Evolutionary conservation across 2,797 vertebrate species (phyloP), one percentile per base, ranked within the genome.

Genomic region (Amniataba percoides): DNA sequence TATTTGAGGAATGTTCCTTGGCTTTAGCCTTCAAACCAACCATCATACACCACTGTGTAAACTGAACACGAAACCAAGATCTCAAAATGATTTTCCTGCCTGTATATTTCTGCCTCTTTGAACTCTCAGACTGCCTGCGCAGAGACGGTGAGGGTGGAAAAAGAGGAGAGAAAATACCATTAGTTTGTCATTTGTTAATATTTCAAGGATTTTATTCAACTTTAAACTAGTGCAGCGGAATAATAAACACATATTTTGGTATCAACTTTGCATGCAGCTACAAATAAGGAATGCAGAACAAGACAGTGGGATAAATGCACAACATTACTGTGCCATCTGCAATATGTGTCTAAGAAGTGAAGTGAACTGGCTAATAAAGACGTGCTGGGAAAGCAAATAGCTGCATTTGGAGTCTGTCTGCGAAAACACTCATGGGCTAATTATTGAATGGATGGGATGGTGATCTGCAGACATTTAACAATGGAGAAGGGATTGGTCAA

Each of bases 21-120:
- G 94, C 93, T 90, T 93, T 80, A 81, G 89, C 88, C 93, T 92
- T 94, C 93, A 95, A 95, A 93, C 93, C 86, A 76, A 91, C 93
- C 91, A 85, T 91, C 91, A 86, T 92, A 87, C 77, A 92, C 91
- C 94, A 89, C 91, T 88, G 86, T 85, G 91, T 89, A 93, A 94
- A 94, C 92, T 81, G 84, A 93, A 93, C 91, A 93, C 84, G 92
- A 93, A 92, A 93, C 91, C 93, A 75, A 90, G 71, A 92, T 88
- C 85, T 93, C 84, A 91, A 94, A 94, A 93, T 80, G 81, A 92
- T 92, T 94, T 94, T 91, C 90, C 89, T 88, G 86, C 83, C 74
- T 79, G 76, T 81, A 91, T 94, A 91, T 92, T 94, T 92, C 80
- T 85, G 81, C 82, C 73, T 74, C 94, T 95, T 94, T 95, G 93